phyloP scores from a whole-genome alignment of 2,888 invertebrate genomes.

The Leptothorax acervorum region DNA sequence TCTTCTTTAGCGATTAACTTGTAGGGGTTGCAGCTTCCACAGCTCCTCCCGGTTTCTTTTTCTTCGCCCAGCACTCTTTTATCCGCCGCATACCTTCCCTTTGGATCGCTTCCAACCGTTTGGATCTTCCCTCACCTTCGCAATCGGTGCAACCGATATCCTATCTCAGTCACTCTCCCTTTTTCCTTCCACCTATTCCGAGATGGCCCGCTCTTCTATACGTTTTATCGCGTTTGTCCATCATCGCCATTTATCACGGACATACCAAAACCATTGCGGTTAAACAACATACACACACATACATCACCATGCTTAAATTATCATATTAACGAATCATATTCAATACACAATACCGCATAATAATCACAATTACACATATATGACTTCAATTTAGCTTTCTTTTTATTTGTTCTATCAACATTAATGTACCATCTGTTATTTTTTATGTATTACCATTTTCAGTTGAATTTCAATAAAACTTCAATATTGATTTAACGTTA shows the following conservation, averaged over 20 bases:
- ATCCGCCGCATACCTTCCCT: conserved; percentile 72
- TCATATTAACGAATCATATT: neutral
- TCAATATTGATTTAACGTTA: conserved; percentile 37
- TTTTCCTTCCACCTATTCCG: conserved; percentile 32
- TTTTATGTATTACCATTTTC: conserved; percentile 11
- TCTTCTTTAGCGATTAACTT: conserved; percentile 60
- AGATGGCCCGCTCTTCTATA: conserved; percentile 26
- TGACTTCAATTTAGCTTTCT: neutral
- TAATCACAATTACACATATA: neutral
- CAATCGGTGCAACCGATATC: conserved; percentile 57
- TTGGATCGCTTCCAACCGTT: conserved; percentile 74
- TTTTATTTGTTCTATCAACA: neutral
- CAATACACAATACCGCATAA: neutral
- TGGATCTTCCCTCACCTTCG: conserved; percentile 57
- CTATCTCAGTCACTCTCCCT: conserved; percentile 49
- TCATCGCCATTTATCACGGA: conserved; percentile 37
- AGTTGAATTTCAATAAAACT: conserved; percentile 40
- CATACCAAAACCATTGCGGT: neutral
- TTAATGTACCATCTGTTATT: conserved; percentile 9
- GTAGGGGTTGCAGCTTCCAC: conserved; percentile 54
- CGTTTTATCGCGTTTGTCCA: conserved; percentile 37
- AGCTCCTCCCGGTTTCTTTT: conserved; percentile 55
- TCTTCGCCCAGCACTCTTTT: conserved; percentile 64
- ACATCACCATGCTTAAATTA: neutral
- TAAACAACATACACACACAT: conserved; percentile 5